Base-by-base conservation (phyloP, 2,888 invertebrate genomes). In the Fragum whitleyi region DNA sequence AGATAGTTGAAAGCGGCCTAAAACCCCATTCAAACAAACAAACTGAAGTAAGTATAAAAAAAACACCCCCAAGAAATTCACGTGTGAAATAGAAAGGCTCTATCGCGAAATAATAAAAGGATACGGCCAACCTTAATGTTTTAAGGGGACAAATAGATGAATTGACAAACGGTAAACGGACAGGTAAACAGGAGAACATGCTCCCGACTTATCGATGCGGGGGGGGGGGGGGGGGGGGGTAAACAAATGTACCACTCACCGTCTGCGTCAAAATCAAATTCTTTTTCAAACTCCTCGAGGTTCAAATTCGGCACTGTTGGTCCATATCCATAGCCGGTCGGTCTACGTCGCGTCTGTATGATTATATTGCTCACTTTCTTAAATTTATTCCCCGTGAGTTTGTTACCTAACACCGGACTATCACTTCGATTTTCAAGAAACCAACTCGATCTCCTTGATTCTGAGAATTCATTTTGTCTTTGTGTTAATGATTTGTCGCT, bases 201-300 rank as follows among this genome's bases (percentile, higher is more conserved):
- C n/a, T n/a, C n/a, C n/a, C n/a, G n/a, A n/a, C n/a, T n/a, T n/a
- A n/a, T n/a, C n/a, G n/a, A n/a, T n/a, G n/a, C n/a, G n/a, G n/a
- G n/a, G n/a, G n/a, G n/a, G n/a, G n/a, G n/a, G n/a, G n/a, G n/a
- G n/a, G n/a, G n/a, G n/a, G n/a, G n/a, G n/a, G n/a, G n/a, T n/a
- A n/a, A n/a, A n/a, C n/a, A 36, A 3, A 36, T 36, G 32, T 6
- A 5, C 14, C 14, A 61, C 26, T 74, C 51, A 74, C 74, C 74
- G 0, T 74, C 74, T 6, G 74, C 67, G 51, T 74, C 74, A 39
- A 67, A 74, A 39, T 74, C 74, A 26, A 32, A 74, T 16, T 65
- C 74, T 26, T 26, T 39, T n/a, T 65, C 65, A 26, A 65, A 65
- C 47, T 65, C 65, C 19, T 65, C 65, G 7, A 65, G 65, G 19